phyloP scores from a whole-genome alignment of 2,797 vertebrate species.

The Perodicticus potto region DNA sequence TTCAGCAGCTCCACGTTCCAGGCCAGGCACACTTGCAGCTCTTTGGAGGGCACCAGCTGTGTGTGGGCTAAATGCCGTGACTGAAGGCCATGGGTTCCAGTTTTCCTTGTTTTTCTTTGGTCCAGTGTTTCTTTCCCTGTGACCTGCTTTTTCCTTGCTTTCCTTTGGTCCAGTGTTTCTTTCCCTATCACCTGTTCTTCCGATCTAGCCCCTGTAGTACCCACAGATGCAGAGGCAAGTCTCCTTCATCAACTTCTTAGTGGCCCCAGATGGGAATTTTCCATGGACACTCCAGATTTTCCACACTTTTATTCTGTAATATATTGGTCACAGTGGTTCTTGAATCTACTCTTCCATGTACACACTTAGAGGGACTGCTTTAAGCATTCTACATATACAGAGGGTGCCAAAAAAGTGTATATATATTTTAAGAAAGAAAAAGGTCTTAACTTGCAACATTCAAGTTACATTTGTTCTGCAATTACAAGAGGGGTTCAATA shows the following conservation, averaged over 20 bases:
- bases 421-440: too few relatives aligned
- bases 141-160: too few relatives aligned
- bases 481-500: too few relatives aligned
- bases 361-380: background rate
- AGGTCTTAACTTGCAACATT: too few relatives aligned
- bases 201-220: background rate
- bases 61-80: background rate
- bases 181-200: background rate
- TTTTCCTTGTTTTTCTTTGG: background rate
- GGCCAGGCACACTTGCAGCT: fast-evolving
- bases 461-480: too few relatives aligned
- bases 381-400: background rate
- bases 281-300: background rate
- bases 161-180: background rate
- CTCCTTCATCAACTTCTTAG: background rate
- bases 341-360: background rate
- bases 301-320: background rate
- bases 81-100: background rate
- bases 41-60: fast-evolving
- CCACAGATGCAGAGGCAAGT: background rate
- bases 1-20: background rate
- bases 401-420: too few relatives aligned
- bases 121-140: too few relatives aligned
- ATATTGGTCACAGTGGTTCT: background rate
- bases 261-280: background rate